Conservation (phyloP, 2,113 vertebrate species). For the Gasterosteus nipponicus region DNA sequence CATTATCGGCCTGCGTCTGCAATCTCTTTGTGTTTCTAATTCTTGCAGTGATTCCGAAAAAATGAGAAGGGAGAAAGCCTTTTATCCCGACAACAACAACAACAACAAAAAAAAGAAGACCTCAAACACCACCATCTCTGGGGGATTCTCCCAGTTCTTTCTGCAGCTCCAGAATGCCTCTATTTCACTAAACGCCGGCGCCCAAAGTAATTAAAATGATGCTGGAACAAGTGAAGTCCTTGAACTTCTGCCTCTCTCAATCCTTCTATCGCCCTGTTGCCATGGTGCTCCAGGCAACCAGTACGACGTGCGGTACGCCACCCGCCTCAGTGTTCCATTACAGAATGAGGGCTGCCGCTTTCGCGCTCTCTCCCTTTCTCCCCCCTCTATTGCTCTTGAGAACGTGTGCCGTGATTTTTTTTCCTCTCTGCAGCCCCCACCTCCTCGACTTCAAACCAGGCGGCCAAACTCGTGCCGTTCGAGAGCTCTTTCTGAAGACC, state of each 20-base stretch:
- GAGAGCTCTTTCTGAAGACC: conserved; percentile 29
- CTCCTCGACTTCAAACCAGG: conserved; percentile 43
- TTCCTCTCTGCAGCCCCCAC: conserved; percentile 26
- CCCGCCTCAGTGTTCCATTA: conserved; percentile 57
- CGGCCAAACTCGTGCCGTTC: conserved; percentile 35
- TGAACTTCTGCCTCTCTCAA: conserved; percentile 70
- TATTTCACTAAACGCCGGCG: conserved; percentile 52
- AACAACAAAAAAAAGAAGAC: not conserved
- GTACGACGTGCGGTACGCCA: conserved; percentile 51
- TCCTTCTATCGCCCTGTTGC: conserved; percentile 71
- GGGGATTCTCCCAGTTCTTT: conserved; percentile 43
- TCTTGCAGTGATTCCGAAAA: conserved; percentile 44
- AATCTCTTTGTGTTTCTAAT: conserved; percentile 34
- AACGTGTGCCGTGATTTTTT: conserved; percentile 53
- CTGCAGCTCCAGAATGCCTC: conserved; percentile 51
- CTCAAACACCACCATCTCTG: conserved; percentile 11
- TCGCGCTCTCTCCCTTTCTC: conserved; percentile 27
- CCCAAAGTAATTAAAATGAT: conserved; percentile 76
- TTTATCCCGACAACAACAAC: not conserved
- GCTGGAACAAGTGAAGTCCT: conserved; percentile 79
- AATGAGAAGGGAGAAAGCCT: conserved; percentile 5
- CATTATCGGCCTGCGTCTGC: conserved; percentile 36
- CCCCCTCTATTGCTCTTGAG: conserved; percentile 33
- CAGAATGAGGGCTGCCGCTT: conserved; percentile 58
- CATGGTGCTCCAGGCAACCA: conserved; percentile 73